A percentile compares a stretch with the other conserved stretches of the same genome.
phyloP scores from a whole-genome alignment of 2,797 vertebrate species.

The Epinephelus coioides region DNA sequence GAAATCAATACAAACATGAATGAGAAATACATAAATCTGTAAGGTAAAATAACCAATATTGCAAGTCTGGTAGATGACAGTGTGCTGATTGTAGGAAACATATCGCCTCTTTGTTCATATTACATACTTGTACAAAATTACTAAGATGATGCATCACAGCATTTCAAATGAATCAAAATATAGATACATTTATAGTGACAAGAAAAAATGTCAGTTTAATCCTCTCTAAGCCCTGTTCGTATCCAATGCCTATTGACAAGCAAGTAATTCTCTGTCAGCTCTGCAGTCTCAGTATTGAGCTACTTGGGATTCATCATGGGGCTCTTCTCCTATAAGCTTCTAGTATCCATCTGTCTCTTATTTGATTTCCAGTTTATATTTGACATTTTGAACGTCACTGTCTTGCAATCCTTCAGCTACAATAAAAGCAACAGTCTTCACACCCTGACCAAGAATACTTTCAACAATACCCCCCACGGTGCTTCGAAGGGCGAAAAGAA shows the following conservation, averaged over 20 bases:
- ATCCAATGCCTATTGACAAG: conserved; percentile 29
- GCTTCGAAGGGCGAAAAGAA: conserved; percentile 12
- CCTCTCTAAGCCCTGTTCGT: background rate
- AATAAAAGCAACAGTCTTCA: conserved; percentile 34
- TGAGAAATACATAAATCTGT: too few relatives aligned
- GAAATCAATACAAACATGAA: too few relatives aligned
- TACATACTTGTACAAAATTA: background rate
- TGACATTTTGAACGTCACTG: conserved; percentile 40
- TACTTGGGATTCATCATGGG: conserved; percentile 7
- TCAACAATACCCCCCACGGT: background rate
- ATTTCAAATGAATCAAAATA: background rate
- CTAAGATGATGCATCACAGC: background rate
- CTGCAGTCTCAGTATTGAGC: conserved; percentile 15
- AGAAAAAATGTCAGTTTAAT: background rate
- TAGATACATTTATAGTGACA: background rate
- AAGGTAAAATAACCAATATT: background rate
- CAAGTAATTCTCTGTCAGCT: conserved; percentile 24
- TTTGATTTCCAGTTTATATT: conserved; percentile 23
- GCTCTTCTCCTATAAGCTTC: conserved; percentile 26
- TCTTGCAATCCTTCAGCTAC: conserved; percentile 8
- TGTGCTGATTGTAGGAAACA: background rate
- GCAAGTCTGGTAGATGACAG: background rate
- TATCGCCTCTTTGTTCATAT: background rate
- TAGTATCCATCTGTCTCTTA: conserved; percentile 15
- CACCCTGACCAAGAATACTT: conserved; percentile 5